Conservation (phyloP, 2,113 vertebrate genomes). For the Cichladusa arquata region DNA sequence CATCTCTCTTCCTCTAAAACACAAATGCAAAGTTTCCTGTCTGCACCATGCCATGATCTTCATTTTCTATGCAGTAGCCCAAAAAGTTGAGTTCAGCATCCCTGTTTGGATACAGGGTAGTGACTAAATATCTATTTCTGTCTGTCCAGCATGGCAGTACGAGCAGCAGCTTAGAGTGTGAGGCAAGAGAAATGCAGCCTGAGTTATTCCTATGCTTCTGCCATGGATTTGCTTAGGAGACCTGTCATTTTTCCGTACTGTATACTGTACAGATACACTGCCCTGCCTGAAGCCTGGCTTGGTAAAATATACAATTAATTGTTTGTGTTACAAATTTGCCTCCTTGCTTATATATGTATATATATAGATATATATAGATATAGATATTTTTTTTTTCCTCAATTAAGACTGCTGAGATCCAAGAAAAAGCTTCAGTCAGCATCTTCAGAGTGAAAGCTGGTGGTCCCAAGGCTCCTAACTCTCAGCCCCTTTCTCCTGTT, state of each 20-base stretch:
- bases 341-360: background rate
- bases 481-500: background rate
- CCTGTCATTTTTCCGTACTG: background rate
- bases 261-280: background rate
- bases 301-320: background rate
- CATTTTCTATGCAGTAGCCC: background rate
- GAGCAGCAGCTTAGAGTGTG: background rate
- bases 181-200: background rate
- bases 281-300: background rate
- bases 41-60: background rate
- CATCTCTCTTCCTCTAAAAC: background rate
- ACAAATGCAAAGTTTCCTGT: background rate
- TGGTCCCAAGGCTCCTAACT: background rate
- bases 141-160: background rate
- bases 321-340: background rate
- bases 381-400: rapidly evolving
- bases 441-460: background rate
- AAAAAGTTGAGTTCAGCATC: background rate
- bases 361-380: no score
- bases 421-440: background rate
- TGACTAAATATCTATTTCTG: background rate
- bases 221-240: background rate
- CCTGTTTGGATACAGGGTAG: background rate
- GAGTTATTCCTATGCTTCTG: background rate
- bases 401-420: background rate